These are phyloP conservation scores for Lindbergichthys nudifrons DNA, from an alignment of 2,797 vertebrate species.

Conservation along the genomic window DNA sequence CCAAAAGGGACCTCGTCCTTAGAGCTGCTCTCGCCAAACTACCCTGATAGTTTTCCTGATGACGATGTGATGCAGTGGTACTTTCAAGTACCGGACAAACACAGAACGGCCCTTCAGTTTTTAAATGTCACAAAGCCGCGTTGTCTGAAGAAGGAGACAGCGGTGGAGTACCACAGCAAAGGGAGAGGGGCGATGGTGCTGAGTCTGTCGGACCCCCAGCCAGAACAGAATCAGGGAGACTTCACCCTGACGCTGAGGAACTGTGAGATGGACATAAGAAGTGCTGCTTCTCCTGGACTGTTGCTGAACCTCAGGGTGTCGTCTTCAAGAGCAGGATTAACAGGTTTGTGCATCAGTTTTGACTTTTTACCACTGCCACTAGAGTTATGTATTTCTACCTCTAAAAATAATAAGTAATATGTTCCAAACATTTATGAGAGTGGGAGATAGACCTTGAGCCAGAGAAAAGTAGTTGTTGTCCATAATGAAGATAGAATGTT, in stretches of 20 bases:
- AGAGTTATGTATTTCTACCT: background rate
- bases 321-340: slow-evolving; percentile 31
- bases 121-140: slow-evolving; percentile 80
- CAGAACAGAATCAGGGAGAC: slow-evolving; percentile 36
- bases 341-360: slow-evolving; percentile 69
- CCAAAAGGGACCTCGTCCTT: slow-evolving; percentile 74
- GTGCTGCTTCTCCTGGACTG: slow-evolving; percentile 54
- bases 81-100: slow-evolving; percentile 82
- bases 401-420: background rate
- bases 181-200: slow-evolving; percentile 1
- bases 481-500: background rate
- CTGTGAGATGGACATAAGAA: slow-evolving; percentile 73
- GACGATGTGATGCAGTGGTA: slow-evolving; percentile 89
- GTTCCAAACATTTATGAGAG: background rate
- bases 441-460: background rate
- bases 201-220: slow-evolving; percentile 58
- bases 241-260: slow-evolving; percentile 79
- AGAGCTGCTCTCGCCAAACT: slow-evolving; percentile 91
- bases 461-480: background rate
- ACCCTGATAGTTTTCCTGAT: slow-evolving; percentile 88
- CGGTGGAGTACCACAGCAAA: slow-evolving; percentile 82
- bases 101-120: slow-evolving; percentile 81
- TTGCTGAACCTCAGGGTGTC: slow-evolving; percentile 69
- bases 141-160: slow-evolving; percentile 86
- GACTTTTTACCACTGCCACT: background rate